Evolutionary conservation across 2,888 invertebrate species (phyloP).

Genomic region (Pheosia gnoma): DNA sequence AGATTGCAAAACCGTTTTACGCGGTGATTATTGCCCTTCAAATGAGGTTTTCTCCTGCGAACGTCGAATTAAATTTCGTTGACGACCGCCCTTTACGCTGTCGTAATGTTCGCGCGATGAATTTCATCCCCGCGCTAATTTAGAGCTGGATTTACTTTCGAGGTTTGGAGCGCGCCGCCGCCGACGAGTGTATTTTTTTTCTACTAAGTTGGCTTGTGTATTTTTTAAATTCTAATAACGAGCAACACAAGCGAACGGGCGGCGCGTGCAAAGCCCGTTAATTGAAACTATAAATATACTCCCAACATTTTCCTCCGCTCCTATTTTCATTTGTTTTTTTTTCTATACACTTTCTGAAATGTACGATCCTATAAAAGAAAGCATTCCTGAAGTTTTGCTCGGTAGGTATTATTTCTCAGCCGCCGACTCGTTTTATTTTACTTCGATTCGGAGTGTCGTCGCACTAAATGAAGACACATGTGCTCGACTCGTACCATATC

Average conservation of each 20-base stretch:
- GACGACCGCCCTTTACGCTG: slow-evolving; percentile 64
- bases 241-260: slow-evolving; percentile 47
- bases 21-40: slow-evolving; percentile 69
- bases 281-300: slow-evolving; percentile 81
- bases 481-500: slow-evolving; percentile 37
- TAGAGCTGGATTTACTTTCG: slow-evolving; percentile 48
- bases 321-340: slow-evolving; percentile 63
- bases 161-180: slow-evolving; percentile 23
- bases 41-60: slow-evolving; percentile 64
- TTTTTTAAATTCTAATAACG: slow-evolving; percentile 53
- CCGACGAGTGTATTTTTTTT: slow-evolving; percentile 30
- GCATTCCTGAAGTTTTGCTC: slow-evolving; percentile 42
- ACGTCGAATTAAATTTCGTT: slow-evolving; percentile 71
- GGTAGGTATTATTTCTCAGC: neutral
- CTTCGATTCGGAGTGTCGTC: slow-evolving; percentile 36
- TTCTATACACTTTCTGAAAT: slow-evolving; percentile 44
- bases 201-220: slow-evolving; percentile 42
- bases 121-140: slow-evolving; percentile 63
- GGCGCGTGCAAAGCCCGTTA: slow-evolving; percentile 69
- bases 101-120: slow-evolving; percentile 68
- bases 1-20: slow-evolving; percentile 63
- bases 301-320: slow-evolving; percentile 61
- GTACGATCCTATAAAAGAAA: slow-evolving; percentile 39
- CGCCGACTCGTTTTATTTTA: slow-evolving; percentile 22
- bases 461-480: slow-evolving; percentile 51